A percentile compares a stretch with the other conserved stretches of the same genome.
These are phyloP conservation scores for Clamator glandarius DNA, from an alignment of 2,797 vertebrate genomes.

Conservation along the genomic window DNA sequence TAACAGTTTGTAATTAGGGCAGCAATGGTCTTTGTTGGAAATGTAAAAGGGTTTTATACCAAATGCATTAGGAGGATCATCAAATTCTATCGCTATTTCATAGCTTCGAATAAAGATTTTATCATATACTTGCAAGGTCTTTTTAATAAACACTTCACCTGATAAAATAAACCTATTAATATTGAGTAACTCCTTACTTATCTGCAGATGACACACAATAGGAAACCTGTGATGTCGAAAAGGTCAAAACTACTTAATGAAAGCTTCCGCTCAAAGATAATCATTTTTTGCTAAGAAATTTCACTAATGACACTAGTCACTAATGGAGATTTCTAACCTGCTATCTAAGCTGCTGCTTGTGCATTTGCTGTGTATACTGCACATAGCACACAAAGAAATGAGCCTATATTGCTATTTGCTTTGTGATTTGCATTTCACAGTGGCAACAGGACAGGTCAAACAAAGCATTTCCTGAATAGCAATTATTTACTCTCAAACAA, in stretches of 20 bases:
- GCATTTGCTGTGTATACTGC: neutral
- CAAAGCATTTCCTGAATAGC: neutral
- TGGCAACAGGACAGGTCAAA: neutral
- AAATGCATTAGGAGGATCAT: constrained; percentile 41
- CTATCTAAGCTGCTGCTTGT: neutral
- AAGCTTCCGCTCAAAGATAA: neutral
- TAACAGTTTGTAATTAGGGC: constrained; percentile 63
- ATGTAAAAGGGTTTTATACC: constrained; percentile 43
- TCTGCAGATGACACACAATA: neutral
- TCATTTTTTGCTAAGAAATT: neutral
- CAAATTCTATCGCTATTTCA: constrained; percentile 41
- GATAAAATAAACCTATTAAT: constrained; percentile 44
- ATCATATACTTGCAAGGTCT: neutral
- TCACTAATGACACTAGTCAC: neutral
- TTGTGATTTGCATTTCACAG: constrained; percentile 24
- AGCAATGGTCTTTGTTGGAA: constrained; percentile 54
- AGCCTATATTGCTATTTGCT: constrained; percentile 5
- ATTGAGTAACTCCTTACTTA: neutral
- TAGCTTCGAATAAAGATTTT: constrained; percentile 61
- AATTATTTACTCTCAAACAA: neutral
- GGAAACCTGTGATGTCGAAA: neutral
- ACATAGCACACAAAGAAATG: neutral
- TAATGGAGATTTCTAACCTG: neutral
- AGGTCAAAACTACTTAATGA: neutral
- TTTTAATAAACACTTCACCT: constrained; percentile 38